These are phyloP conservation scores for Tapera naevia DNA, from an alignment of 2,797 vertebrate species.

Conservation along the genomic window DNA sequence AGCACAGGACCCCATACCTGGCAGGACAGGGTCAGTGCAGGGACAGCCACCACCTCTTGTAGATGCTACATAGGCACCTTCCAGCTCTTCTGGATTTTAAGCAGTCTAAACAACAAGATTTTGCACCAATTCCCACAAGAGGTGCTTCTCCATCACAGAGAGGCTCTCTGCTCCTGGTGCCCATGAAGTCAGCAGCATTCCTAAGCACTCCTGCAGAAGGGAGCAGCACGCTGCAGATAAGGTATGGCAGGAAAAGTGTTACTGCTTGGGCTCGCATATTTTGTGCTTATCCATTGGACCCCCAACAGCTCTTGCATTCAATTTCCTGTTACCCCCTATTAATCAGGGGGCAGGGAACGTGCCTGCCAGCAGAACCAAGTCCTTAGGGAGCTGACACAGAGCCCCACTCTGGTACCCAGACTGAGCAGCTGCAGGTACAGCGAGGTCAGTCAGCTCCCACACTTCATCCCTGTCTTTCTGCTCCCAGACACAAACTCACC, in stretches of 20 bases:
- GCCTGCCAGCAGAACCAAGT: fast-evolving
- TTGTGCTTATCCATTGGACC: conserved; percentile 13
- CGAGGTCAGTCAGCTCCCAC: neutral
- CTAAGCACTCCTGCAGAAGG: conserved; percentile 22
- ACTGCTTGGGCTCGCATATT: conserved; percentile 39
- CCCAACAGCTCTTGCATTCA: conserved; percentile 43
- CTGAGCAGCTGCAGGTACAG: neutral
- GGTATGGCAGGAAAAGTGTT: conserved; percentile 1
- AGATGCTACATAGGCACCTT: neutral
- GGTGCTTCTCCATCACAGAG: neutral
- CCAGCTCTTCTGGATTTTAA: neutral
- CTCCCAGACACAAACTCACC: neutral
- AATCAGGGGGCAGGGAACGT: neutral
- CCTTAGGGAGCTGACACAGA: neutral
- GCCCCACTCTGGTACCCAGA: neutral
- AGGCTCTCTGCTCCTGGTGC: neutral
- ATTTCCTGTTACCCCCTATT: no score
- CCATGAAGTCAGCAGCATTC: conserved; percentile 11
- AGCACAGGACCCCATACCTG: neutral
- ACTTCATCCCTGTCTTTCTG: neutral
- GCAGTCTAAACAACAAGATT: conserved; percentile 5
- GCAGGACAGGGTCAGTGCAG: neutral
- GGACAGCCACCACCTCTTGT: neutral
- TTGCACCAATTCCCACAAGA: neutral
- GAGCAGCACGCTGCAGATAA: conserved; percentile 41